These are phyloP conservation scores for Epinephelus awoara DNA, from an alignment of 2,797 vertebrate species.

Conservation along the genomic window DNA sequence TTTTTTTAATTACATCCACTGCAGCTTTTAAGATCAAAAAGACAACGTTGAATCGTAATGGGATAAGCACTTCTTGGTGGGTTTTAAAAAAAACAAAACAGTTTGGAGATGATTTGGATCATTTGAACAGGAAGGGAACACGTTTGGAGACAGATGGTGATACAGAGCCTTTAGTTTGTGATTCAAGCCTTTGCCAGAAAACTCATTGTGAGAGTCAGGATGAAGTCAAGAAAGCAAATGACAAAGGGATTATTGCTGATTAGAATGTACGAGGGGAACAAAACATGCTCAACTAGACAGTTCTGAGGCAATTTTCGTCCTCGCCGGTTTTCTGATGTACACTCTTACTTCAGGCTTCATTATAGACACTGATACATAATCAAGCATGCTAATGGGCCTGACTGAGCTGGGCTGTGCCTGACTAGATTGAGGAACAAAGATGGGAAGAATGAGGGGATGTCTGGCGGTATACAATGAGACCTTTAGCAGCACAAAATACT, in stretches of 20 bases:
- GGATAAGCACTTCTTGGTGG: conserved; percentile 58
- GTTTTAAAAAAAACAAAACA: conserved; percentile 43
- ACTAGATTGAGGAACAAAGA: conserved; percentile 65
- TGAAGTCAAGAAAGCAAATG: conserved; percentile 76
- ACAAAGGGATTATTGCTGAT: conserved; percentile 81
- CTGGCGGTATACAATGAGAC: conserved; percentile 26
- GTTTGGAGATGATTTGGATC: conserved; percentile 67
- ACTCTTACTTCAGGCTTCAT: conserved; percentile 83
- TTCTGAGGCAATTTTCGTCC: conserved; percentile 80
- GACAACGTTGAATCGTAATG: conserved; percentile 58
- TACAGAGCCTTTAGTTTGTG: conserved; percentile 59
- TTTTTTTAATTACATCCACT: conserved; percentile 72
- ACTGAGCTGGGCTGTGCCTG: conserved; percentile 64
- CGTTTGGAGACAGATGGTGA: conserved; percentile 79
- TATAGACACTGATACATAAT: conserved; percentile 85
- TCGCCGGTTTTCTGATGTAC: conserved; percentile 80
- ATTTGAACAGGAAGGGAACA: conserved; percentile 69
- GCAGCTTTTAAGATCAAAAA: conserved; percentile 82
- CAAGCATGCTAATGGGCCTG: conserved; percentile 84
- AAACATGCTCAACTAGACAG: conserved; percentile 77
- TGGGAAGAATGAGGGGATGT: conserved; percentile 40
- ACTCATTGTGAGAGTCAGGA: conserved; percentile 68
- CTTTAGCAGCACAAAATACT: conserved; percentile 35
- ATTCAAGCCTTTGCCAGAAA: conserved; percentile 73
- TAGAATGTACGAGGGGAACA: conserved; percentile 77